phyloP scores from a whole-genome alignment of 1,140 invertebrate genomes.

The Heliconius hermathena region DNA sequence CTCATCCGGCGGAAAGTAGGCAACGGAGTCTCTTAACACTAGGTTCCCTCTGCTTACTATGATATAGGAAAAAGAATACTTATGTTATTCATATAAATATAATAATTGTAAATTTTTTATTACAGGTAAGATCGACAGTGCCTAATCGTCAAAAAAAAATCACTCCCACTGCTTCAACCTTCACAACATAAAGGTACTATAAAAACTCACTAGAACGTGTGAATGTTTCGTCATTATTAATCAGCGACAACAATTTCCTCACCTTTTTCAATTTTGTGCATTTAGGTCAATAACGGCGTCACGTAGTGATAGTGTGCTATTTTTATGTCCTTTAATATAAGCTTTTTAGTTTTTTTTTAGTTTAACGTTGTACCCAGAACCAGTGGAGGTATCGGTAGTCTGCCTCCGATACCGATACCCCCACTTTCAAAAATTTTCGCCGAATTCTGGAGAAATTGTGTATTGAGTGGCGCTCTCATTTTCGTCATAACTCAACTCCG shows the following conservation, averaged over 20 bases:
- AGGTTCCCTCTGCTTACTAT: too few species aligned
- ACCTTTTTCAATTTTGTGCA: constrained; percentile 1
- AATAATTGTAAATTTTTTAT: neutral
- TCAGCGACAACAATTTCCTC: constrained; percentile 6
- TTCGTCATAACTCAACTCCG: too few species aligned
- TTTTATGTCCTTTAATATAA: neutral
- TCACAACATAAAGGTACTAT: neutral
- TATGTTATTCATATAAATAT: neutral
- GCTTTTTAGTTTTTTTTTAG: neutral
- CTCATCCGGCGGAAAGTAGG: too few species aligned
- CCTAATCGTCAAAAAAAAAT: neutral
- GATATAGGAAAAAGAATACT: too few species aligned
- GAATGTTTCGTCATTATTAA: constrained; percentile 27
- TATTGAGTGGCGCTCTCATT: too few species aligned
- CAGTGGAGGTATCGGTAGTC: too few species aligned
- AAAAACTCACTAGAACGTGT: constrained; percentile 21
- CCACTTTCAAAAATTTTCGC: too few species aligned
- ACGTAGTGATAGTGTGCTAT: neutral
- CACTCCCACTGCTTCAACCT: neutral
- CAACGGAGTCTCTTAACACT: too few species aligned
- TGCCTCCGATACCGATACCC: too few species aligned
- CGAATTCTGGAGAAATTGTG: too few species aligned
- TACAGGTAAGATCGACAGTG: constrained; percentile 50
- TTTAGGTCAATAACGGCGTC: constrained; percentile 1
- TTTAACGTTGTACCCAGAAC: neutral